phyloP scores from a whole-genome alignment of 64 coral and sea anemone species.

The Montipora capricornis region DNA sequence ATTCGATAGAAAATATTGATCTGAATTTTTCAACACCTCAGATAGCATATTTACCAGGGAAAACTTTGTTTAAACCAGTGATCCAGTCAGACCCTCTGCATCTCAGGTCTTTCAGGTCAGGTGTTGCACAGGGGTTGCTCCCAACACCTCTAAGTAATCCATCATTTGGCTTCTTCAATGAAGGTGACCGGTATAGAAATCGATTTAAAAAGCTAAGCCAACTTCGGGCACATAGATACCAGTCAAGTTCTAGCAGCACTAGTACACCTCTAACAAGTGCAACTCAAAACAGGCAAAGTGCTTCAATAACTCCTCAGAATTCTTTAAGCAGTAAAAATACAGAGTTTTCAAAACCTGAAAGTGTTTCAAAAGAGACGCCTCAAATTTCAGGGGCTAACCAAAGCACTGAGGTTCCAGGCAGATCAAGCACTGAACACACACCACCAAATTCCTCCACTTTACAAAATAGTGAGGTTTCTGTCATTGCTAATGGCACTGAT shows the following conservation, averaged over 20 bases:
- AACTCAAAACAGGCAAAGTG: neutral
- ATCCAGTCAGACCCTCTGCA: conserved; percentile 13
- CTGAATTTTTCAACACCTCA: conserved; percentile 8
- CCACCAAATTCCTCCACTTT: neutral
- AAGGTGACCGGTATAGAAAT: conserved; percentile 41
- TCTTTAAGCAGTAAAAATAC: neutral
- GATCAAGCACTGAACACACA: neutral
- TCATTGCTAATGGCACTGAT: neutral
- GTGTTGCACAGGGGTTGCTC: neutral
- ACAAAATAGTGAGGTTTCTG: neutral
- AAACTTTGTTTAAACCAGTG: conserved; percentile 27
- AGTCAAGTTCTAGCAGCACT: conserved; percentile 16
- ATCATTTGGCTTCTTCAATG: conserved; percentile 18
- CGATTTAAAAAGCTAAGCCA: conserved; percentile 54
- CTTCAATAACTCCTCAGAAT: neutral
- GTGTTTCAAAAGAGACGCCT: neutral
- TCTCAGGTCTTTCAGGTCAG: neutral
- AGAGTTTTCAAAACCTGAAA: neutral
- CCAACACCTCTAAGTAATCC: neutral
- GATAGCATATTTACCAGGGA: neutral
- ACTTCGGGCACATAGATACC: conserved; percentile 8
- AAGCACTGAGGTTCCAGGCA: neutral
- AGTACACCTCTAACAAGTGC: conserved; percentile 3
- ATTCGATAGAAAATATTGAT: neutral
- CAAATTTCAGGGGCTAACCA: neutral